phyloP scores from a whole-genome alignment of 2,797 vertebrate species.

The Mormyrus proboscirostris region DNA sequence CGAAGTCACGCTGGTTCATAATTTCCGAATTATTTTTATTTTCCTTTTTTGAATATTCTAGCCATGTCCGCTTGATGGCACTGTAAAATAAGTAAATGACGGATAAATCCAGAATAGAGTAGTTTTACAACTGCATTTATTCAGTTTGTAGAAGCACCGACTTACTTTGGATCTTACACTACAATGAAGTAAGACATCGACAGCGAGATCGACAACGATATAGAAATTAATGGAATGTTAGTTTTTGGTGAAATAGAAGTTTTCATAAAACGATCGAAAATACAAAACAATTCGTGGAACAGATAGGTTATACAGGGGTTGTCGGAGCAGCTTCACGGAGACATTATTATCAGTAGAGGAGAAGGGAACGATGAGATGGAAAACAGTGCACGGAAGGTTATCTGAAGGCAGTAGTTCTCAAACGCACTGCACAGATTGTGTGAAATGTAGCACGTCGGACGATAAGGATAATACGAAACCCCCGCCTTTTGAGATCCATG shows the following conservation, averaged over 20 bases:
- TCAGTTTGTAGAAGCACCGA: background rate
- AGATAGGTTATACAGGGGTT: background rate
- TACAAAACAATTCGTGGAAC: background rate
- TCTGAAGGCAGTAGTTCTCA: background rate
- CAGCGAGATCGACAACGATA: background rate
- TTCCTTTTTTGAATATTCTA: background rate
- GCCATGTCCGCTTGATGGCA: background rate
- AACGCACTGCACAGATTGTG: background rate
- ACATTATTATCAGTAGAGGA: background rate
- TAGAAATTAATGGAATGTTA: background rate
- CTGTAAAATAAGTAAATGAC: background rate
- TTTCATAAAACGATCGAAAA: background rate
- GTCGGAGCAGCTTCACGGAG: background rate
- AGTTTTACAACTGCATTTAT: background rate
- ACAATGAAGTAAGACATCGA: background rate
- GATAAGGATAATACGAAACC: background rate
- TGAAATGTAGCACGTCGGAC: background rate
- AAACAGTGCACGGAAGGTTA: background rate
- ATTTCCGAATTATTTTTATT: background rate
- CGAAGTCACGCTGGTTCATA: background rate
- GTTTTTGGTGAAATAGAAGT: background rate
- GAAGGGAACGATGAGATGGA: background rate
- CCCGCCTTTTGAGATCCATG: background rate
- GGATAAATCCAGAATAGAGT: background rate
- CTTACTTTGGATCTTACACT: background rate